phyloP scores from a whole-genome alignment of 2,888 invertebrate genomes.

The Microctonus brassicae region DNA sequence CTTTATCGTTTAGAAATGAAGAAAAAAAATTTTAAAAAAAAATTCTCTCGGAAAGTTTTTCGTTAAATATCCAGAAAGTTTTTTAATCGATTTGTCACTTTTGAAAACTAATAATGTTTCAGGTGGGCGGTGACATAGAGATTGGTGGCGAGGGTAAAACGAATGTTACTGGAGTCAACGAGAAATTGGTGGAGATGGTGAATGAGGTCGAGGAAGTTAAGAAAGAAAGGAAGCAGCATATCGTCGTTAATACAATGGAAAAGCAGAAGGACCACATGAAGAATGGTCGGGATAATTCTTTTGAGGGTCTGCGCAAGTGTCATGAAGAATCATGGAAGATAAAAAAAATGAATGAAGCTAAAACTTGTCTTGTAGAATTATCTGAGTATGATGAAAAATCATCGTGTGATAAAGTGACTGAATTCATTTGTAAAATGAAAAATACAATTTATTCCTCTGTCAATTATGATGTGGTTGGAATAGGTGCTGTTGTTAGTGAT shows the following conservation, averaged over 20 bases:
- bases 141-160: conserved; percentile 32
- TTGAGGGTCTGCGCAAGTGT: conserved; percentile 53
- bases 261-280: not conserved
- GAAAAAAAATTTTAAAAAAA: not conserved
- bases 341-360: conserved; percentile 1
- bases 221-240: not conserved
- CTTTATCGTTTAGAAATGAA: not conserved
- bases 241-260: not conserved
- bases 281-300: conserved; percentile 44
- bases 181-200: conserved; percentile 29
- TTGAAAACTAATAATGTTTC: not conserved
- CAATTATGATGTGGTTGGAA: conserved; percentile 54
- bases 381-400: conserved; percentile 22
- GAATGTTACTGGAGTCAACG: conserved; percentile 17
- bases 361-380: conserved; percentile 32
- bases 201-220: conserved; percentile 16
- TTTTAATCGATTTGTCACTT: not conserved
- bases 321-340: conserved; percentile 39
- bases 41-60: not conserved
- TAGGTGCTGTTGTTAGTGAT: conserved; percentile 54
- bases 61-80: not conserved
- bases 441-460: conserved; percentile 46
- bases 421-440: conserved; percentile 57
- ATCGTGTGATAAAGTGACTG: conserved; percentile 46
- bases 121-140: conserved; percentile 25